Evolutionary conservation across 2,797 vertebrate species (phyloP).

Genomic region (Amblyraja radiata): DNA sequence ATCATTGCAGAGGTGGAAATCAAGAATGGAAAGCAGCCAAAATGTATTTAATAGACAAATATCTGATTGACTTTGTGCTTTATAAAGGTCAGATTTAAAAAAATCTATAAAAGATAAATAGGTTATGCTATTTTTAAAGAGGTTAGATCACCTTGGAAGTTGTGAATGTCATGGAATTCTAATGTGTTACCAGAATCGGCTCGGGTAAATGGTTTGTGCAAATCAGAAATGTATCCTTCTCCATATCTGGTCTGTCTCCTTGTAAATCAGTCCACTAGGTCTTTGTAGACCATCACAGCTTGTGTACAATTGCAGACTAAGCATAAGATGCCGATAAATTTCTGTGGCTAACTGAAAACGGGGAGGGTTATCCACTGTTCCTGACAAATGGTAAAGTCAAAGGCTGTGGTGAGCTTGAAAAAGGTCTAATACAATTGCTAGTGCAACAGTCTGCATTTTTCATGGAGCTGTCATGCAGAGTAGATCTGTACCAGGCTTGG

Average conservation of each 20-base stretch:
- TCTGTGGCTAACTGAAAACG: too few species aligned
- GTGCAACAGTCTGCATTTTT: too few species aligned
- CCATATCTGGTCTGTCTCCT: background rate
- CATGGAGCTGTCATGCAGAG: too few species aligned
- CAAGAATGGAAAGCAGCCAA: slow-evolving; percentile 25
- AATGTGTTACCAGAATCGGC: background rate
- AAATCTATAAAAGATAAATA: slow-evolving; percentile 3
- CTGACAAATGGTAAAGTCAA: too few species aligned
- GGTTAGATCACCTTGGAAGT: slow-evolving; percentile 7
- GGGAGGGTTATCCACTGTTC: too few species aligned
- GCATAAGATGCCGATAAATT: too few species aligned
- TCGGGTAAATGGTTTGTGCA: background rate
- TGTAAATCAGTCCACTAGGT: too few species aligned
- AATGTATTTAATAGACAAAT: slow-evolving; percentile 16
- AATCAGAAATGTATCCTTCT: background rate
- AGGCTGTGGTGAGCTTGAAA: too few species aligned
- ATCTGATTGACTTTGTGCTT: slow-evolving; percentile 5
- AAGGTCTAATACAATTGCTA: too few species aligned
- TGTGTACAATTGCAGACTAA: too few species aligned
- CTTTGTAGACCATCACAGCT: too few species aligned
- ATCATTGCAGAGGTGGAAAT: background rate
- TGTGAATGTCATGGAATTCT: background rate
- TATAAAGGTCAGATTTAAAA: slow-evolving; percentile 7
- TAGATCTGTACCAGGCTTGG: background rate
- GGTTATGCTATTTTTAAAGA: slow-evolving; percentile 9